Conservation (phyloP, 1,140 invertebrate genomes). For the Trachymyrmex septentrionalis region DNA sequence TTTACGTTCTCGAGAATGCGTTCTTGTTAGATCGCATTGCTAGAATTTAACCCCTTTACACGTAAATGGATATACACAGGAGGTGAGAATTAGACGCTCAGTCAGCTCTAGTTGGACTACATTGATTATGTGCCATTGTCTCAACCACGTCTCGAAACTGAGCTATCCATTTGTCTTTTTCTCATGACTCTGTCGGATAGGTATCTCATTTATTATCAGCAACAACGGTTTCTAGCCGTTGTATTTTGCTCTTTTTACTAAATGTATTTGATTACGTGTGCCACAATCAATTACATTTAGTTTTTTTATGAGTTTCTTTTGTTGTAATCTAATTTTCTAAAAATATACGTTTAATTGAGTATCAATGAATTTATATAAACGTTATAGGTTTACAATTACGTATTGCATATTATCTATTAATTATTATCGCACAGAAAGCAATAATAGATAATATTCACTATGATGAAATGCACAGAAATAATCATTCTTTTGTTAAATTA, state of each 20-base stretch:
- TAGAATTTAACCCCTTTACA: background rate
- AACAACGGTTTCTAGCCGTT: background rate
- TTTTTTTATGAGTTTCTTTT: background rate
- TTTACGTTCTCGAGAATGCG: slow-evolving; percentile 47
- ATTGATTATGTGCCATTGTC: slow-evolving; percentile 41
- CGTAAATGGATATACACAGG: slow-evolving; percentile 17
- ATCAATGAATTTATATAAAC: background rate
- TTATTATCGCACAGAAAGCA: background rate
- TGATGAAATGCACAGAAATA: background rate
- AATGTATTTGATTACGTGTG: too few relatives aligned
- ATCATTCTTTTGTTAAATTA: background rate
- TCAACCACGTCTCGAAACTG: slow-evolving; percentile 1
- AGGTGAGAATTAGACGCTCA: background rate
- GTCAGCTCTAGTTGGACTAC: background rate
- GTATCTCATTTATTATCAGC: slow-evolving; percentile 18
- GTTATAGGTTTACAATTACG: background rate
- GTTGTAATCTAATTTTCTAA: background rate
- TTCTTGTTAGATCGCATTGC: slow-evolving; percentile 24
- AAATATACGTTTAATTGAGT: background rate
- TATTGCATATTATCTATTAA: background rate
- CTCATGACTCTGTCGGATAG: background rate
- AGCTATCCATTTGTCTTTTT: background rate
- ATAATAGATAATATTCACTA: background rate
- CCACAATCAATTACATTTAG: background rate
- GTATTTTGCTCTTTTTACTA: background rate